Percentiles rank a stretch among this genome's conserved stretches.
phyloP scores from a whole-genome alignment of 2,113 vertebrate species.

The Ctenodactylus gundi region DNA sequence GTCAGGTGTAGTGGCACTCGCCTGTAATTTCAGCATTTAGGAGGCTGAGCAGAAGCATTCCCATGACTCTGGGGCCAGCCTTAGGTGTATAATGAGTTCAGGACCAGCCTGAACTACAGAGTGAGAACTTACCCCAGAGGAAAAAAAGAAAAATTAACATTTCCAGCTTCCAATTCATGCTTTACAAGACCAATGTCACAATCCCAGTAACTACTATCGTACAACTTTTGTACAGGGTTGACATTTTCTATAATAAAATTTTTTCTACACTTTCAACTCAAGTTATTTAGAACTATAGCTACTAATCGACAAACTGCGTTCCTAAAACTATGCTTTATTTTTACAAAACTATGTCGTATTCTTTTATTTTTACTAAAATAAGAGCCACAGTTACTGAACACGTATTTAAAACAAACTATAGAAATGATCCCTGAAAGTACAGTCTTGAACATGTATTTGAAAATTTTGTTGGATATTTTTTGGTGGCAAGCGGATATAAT shows the following conservation, averaged over 20 bases:
- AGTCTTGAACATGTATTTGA: background rate
- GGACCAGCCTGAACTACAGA: too few species aligned
- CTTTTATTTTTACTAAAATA: background rate
- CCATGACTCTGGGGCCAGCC: too few species aligned
- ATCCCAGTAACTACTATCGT: background rate
- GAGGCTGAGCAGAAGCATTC: too few species aligned
- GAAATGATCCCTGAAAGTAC: too few species aligned
- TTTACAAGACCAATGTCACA: background rate
- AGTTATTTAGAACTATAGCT: background rate
- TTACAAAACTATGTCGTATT: background rate
- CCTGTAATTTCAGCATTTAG: too few species aligned
- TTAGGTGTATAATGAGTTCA: too few species aligned
- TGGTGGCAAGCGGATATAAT: background rate
- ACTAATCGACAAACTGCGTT: background rate
- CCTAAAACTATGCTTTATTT: too few species aligned
- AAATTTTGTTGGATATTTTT: background rate
- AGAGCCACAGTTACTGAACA: background rate
- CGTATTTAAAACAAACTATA: too few species aligned
- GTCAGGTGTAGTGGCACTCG: too few species aligned
- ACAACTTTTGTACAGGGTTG: background rate
- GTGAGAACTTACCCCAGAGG: too few species aligned
- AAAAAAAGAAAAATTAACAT: too few species aligned
- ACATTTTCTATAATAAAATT: background rate
- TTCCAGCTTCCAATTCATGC: background rate
- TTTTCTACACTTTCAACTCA: background rate